These are phyloP conservation scores for Girardinus metallicus DNA, from an alignment of 2,797 vertebrate species.

Conservation along the genomic window DNA sequence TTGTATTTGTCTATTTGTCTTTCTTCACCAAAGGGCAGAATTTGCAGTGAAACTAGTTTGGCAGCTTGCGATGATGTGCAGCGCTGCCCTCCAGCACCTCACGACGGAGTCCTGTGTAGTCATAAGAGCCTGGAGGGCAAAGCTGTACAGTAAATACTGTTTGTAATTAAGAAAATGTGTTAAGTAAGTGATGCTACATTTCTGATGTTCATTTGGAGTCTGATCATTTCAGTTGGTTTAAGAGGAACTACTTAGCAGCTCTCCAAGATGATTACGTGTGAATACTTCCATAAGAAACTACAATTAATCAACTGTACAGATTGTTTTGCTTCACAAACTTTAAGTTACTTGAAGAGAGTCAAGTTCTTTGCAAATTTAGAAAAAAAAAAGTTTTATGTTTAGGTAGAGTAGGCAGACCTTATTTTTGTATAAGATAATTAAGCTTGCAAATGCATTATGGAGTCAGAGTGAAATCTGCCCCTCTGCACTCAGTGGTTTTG, in stretches of 20 bases:
- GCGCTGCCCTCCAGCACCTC: conserved; percentile 15
- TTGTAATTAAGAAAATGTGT: conserved; percentile 39
- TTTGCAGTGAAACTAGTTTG: conserved; percentile 9
- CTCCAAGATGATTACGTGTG: neutral
- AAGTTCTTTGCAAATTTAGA: neutral
- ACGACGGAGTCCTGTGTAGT: conserved; percentile 11
- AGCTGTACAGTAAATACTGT: conserved; percentile 48
- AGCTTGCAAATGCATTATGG: neutral
- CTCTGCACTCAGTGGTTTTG: neutral
- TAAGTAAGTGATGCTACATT: conserved; percentile 28
- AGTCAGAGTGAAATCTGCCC: neutral
- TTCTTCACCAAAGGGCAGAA: neutral
- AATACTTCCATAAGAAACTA: neutral
- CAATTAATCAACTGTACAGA: neutral
- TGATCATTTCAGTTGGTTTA: neutral
- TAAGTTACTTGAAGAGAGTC: neutral
- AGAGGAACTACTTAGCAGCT: neutral
- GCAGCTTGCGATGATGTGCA: conserved; percentile 34
- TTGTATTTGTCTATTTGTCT: neutral
- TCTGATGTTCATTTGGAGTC: neutral
- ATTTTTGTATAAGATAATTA: neutral
- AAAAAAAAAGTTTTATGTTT: neutral
- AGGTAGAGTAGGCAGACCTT: neutral
- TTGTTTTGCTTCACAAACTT: neutral
- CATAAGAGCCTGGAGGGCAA: neutral